Evolutionary conservation across 2,113 vertebrate species (phyloP).

Genomic region (Melanostigma gelatinosum): DNA sequence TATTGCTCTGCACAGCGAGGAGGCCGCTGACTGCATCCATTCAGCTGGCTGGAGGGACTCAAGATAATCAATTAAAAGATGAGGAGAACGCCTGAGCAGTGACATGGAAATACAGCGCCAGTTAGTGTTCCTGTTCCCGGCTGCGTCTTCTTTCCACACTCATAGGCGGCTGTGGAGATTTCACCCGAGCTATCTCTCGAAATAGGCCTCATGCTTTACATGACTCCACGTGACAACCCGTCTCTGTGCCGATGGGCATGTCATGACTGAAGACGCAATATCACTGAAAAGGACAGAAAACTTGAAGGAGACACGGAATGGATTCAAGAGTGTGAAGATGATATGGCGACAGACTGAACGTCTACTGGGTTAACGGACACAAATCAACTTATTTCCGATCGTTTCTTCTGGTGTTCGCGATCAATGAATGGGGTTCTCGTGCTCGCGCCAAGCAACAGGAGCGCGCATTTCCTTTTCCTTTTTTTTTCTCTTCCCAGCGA

Average conservation of each 20-base stretch:
- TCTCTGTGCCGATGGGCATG: slow-evolving; percentile 27
- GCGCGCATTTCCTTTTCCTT: slow-evolving; percentile 61
- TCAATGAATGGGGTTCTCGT: slow-evolving; percentile 68
- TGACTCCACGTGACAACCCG: slow-evolving; percentile 64
- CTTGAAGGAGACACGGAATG: not conserved
- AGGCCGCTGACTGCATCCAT: slow-evolving; percentile 41
- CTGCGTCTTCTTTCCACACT: slow-evolving; percentile 45
- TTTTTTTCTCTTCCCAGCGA: slow-evolving; percentile 53
- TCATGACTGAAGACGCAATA: not conserved
- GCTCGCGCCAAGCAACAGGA: slow-evolving; percentile 50
- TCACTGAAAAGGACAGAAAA: not conserved
- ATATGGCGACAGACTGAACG: not conserved
- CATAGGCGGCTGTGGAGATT: slow-evolving; percentile 55
- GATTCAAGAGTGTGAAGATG: not conserved
- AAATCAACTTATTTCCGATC: not conserved
- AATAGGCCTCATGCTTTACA: slow-evolving; percentile 60
- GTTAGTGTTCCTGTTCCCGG: slow-evolving; percentile 30
- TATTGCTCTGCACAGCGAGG: not conserved
- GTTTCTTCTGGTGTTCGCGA: not conserved
- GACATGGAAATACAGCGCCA: slow-evolving; percentile 66
- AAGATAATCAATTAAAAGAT: slow-evolving; percentile 49
- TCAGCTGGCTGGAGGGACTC: slow-evolving; percentile 40
- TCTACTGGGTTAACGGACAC: not conserved
- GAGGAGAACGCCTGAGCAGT: slow-evolving; percentile 44
- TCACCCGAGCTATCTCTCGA: slow-evolving; percentile 48